A percentile compares a stretch with the other conserved stretches of the same genome.
Conservation (phyloP, 2,113 vertebrate species). For the Gulo gulo region DNA sequence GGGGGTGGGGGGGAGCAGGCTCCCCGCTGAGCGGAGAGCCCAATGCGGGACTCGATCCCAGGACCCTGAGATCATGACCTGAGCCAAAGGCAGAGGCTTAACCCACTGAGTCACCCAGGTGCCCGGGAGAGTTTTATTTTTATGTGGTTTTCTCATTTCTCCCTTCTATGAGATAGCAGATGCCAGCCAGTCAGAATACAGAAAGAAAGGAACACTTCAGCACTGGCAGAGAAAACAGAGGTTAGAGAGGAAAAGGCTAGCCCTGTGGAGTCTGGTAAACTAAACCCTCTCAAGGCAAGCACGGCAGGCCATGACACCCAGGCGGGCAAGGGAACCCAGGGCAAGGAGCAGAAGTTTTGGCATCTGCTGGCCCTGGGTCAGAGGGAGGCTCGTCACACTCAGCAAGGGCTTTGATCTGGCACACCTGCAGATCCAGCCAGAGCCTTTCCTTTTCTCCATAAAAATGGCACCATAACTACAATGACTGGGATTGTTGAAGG, state of each 20-base stretch:
- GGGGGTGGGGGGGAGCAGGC: too few relatives aligned
- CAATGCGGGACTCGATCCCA: too few relatives aligned
- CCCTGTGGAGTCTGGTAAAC: background rate
- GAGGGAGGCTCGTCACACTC: background rate
- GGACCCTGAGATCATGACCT: too few relatives aligned
- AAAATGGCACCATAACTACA: background rate
- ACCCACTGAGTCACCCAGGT: too few relatives aligned
- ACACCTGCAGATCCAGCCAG: background rate
- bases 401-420: background rate
- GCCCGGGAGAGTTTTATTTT: background rate
- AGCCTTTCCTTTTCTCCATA: background rate
- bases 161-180: background rate
- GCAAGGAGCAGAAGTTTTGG: too few relatives aligned
- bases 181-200: background rate
- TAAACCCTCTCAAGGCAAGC: background rate
- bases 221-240: background rate
- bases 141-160: background rate
- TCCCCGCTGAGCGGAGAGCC: too few relatives aligned
- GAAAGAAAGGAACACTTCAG: background rate
- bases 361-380: background rate
- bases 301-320: rapidly evolving
- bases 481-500: background rate
- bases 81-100: too few relatives aligned
- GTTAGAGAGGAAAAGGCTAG: background rate
- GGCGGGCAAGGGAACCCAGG: rapidly evolving